Evolutionary conservation across 2,888 invertebrate species (phyloP), one percentile per base, ranked within the genome.

Genomic region (Cordylochernes scorpioides): DNA sequence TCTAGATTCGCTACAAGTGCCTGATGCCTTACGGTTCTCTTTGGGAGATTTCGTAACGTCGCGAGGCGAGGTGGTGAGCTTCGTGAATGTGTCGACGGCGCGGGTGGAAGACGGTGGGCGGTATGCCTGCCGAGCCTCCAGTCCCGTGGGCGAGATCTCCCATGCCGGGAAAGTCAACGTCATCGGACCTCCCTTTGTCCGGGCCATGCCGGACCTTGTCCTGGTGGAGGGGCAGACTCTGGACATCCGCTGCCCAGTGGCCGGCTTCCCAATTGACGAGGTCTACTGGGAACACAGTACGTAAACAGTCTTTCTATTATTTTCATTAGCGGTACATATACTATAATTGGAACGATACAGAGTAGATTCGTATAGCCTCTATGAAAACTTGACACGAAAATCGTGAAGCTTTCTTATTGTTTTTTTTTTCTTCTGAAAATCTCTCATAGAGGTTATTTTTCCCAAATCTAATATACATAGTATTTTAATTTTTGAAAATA

Each of bases 201-300:
- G 78, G 15, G 68, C 73, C 33, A 82, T 84, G 80, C 78, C 78
- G 52, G 78, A 80, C 55, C 73, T 78, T 46, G 74, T 78, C 18
- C 80, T 80, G 39, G 82, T 84, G 17, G 80, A 82, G 32, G 80
- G 82, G 29, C 77, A 82, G 51, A 75, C 70, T 12, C 62, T 86
- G 39, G 65, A 74, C 39, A 74, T 82, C 1, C 74, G 77, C 44
- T 54, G 54, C 36, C 49, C 49, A 29, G 53, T 52, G n/a, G 46
- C 51, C 2, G 54, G 54, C 10, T 51, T 48, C 41, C 54, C 54
- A 3, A 41, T 53, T 5, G 40, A 46, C 29, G 40, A 45, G 5
- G 46, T 54, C n/a, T 44, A 42, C 6, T 54, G 54, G 54, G 45
- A 44, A 18, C 47, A 47, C 48, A 49, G 38, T 31, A 28, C 19